Evolutionary conservation across 2,113 vertebrate genomes (phyloP), one percentile per base, ranked within the genome.

Genomic region (Polypterus senegalus): DNA sequence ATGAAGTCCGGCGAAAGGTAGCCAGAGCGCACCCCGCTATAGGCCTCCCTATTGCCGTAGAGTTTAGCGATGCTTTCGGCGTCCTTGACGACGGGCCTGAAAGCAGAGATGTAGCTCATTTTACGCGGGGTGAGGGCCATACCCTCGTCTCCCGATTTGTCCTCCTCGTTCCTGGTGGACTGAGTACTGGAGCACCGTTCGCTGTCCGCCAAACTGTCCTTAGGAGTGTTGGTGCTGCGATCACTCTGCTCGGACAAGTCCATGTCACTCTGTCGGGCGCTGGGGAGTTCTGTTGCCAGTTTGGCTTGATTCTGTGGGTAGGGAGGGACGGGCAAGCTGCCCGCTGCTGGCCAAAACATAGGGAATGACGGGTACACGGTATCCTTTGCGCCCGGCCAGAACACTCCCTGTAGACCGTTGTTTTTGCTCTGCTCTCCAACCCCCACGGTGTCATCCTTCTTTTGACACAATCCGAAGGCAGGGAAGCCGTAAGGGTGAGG

Each of bases 1-100:
- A 92, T 86, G 57, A 93, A 91, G 77, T 97, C 94, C 67, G 93
- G 92, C 57, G 91, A 94, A 67, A 89, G 68, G 73, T 91, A 92
- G 3, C 92, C 91, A 7, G 84, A 74, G 55, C 64, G 88, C 70
- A 57, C 82, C 0, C 77, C 82, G 1, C 78, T 66, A 56, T 84
- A 92, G 46, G 82, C 72, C 49, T 93, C 93, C 47, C 92, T 73
- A 79, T 83, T 92, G 1, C 89, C 91, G 56, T 97, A 97, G 5
- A 97, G 88, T 70, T 97, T 97, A 65, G 92, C 93, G 61, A 97
- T 94, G 71, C 84, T 92, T 77, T 97, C 94, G 0, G 89, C 79
- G 71, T 97, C 94, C 67, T 94, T 95, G 59, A 94, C 88, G 11
- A 97, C 94, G 0, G 93, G 93, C 7, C 91, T 87, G 79, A 97